Evolutionary conservation across 1,140 invertebrate genomes (phyloP).

Genomic region (Atta cephalotes): DNA sequence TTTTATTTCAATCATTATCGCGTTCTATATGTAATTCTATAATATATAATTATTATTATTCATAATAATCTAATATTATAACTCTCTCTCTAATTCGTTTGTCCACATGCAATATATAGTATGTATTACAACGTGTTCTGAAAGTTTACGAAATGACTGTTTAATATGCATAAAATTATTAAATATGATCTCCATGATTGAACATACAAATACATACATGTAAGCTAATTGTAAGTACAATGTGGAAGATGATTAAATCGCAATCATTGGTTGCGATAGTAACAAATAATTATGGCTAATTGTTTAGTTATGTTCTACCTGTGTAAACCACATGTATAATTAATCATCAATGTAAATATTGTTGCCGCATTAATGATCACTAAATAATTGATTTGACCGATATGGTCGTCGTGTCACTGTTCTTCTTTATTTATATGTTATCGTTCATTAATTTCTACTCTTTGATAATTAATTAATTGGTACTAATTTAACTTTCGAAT

Average conservation of each 20-base stretch:
- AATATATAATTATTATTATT: slow-evolving; percentile 7
- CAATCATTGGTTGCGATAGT: slow-evolving; percentile 58
- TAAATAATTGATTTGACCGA: slow-evolving; percentile 57
- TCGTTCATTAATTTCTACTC: slow-evolving; percentile 32
- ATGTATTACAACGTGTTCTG: slow-evolving; percentile 14
- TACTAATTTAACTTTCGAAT: slow-evolving; percentile 17
- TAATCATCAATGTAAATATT: slow-evolving; percentile 58
- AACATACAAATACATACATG: slow-evolving; percentile 20
- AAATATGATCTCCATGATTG: slow-evolving; percentile 50
- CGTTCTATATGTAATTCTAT: neutral
- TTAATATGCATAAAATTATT: slow-evolving; percentile 52
- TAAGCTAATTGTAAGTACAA: slow-evolving; percentile 36
- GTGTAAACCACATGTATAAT: slow-evolving; percentile 52
- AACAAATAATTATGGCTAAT: slow-evolving; percentile 61
- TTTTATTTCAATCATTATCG: slow-evolving; percentile 1
- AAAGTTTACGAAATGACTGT: slow-evolving; percentile 42
- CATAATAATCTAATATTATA: slow-evolving; percentile 29
- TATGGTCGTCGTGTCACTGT: slow-evolving; percentile 5
- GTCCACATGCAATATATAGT: neutral
- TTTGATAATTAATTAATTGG: slow-evolving; percentile 32
- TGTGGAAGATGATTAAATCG: slow-evolving; percentile 53
- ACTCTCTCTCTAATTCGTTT: neutral
- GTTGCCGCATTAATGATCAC: slow-evolving; percentile 47
- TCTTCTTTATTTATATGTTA: slow-evolving; percentile 42
- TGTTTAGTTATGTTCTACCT: slow-evolving; percentile 39